Conservation (phyloP, 2,888 invertebrate species). For the Lasius fuliginosus region DNA sequence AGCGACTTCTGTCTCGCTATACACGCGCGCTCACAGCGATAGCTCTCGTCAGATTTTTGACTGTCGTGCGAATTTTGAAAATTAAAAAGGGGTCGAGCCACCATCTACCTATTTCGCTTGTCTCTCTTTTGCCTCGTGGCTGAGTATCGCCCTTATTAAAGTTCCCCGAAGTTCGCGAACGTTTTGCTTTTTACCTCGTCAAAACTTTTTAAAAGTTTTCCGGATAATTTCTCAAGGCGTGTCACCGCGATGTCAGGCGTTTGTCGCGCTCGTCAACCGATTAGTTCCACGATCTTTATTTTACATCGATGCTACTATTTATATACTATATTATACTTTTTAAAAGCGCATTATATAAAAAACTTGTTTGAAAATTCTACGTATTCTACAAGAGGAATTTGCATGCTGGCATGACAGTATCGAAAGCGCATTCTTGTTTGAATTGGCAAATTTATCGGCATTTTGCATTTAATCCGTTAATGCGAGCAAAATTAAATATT, state of each 20-base stretch:
- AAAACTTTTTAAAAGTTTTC: conserved; percentile 55
- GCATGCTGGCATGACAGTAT: background rate
- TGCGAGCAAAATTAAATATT: conserved; percentile 13
- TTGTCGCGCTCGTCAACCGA: conserved; percentile 13
- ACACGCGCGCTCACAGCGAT: conserved; percentile 62
- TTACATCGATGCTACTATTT: background rate
- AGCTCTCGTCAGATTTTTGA: conserved; percentile 74
- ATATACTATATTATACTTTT: background rate
- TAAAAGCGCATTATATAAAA: background rate
- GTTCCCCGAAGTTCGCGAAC: conserved; percentile 52
- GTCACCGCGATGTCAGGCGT: conserved; percentile 47
- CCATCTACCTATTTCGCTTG: conserved; percentile 8
- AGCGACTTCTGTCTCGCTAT: conserved; percentile 66
- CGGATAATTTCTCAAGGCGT: conserved; percentile 62
- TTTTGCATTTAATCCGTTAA: conserved; percentile 12
- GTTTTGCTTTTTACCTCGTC: conserved; percentile 53
- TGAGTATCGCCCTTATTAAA: conserved; percentile 57
- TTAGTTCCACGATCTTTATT: conserved; percentile 10
- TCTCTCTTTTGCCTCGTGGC: conserved; percentile 1
- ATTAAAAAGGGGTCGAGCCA: conserved; percentile 57
- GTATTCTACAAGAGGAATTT: background rate
- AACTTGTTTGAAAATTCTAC: background rate
- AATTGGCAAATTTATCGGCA: background rate
- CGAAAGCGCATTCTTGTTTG: conserved; percentile 6
- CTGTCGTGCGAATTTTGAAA: conserved; percentile 71